Conservation (phyloP, 2,113 vertebrate species). For the Leptodactylus fuscus region DNA sequence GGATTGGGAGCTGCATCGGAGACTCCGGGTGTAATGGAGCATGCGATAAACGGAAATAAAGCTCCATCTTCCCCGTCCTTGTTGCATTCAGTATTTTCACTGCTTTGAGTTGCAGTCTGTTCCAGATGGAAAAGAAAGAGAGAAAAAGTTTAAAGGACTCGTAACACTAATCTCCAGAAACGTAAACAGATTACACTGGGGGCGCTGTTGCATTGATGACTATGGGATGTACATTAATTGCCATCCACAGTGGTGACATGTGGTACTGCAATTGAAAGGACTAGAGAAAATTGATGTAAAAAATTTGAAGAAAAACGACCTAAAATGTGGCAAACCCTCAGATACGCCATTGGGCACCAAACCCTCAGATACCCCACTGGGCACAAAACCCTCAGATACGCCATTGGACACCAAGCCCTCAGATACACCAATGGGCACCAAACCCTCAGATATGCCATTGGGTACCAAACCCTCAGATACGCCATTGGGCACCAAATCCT, state of each 20-base stretch:
- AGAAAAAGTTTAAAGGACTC: too few relatives aligned
- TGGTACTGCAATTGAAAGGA: neutral
- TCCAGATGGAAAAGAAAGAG: neutral
- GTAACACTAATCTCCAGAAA: too few relatives aligned
- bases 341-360: too few relatives aligned
- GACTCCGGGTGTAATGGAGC: neutral
- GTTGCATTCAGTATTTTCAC: neutral
- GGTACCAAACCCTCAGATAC: too few relatives aligned
- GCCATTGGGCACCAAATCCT: too few relatives aligned
- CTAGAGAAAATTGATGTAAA: neutral
- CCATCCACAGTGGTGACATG: neutral
- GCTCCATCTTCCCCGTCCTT: neutral
- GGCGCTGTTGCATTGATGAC: neutral
- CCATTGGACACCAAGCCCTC: too few relatives aligned
- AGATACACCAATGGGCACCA: too few relatives aligned
- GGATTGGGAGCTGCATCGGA: neutral
- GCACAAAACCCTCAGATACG: too few relatives aligned
- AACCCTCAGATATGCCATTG: too few relatives aligned
- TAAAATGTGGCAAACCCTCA: too few relatives aligned
- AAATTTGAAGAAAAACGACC: neutral
- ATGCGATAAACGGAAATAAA: neutral
- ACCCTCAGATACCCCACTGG: too few relatives aligned
- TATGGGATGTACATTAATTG: neutral
- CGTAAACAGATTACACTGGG: neutral
- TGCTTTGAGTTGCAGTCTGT: neutral